phyloP scores from a whole-genome alignment of 2,797 vertebrate genomes.

The Pampus argenteus region DNA sequence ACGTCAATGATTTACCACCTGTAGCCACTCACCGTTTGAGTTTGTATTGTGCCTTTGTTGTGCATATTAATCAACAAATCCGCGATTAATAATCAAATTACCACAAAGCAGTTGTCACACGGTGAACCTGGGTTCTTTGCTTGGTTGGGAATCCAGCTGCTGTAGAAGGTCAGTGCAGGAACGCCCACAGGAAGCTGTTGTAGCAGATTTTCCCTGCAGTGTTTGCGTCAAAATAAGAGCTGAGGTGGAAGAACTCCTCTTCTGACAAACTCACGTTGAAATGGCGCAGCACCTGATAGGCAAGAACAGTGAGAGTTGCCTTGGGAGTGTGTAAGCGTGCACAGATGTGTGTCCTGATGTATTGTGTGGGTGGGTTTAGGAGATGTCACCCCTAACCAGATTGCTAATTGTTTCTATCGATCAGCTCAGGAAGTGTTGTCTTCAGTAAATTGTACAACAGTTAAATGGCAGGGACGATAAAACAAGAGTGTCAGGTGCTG shows the following conservation, averaged over 20 bases:
- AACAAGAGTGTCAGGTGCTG: constrained; percentile 45
- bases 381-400: constrained; percentile 22
- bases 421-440: constrained; percentile 23
- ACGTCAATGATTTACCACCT: no score
- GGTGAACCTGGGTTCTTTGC: not conserved
- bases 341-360: constrained; percentile 8
- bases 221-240: constrained; percentile 82
- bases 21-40: not conserved
- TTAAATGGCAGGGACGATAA: constrained; percentile 50
- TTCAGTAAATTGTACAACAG: constrained; percentile 19
- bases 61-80: not conserved
- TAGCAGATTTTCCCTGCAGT: constrained; percentile 82
- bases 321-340: not conserved
- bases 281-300: constrained; percentile 78
- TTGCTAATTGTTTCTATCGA: constrained; percentile 63
- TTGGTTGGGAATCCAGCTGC: not conserved
- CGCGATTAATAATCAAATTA: not conserved
- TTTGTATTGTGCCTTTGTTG: not conserved
- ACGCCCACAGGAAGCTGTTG: constrained; percentile 85
- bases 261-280: constrained; percentile 79
- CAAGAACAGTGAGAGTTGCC: constrained; percentile 4
- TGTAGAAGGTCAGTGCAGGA: constrained; percentile 71
- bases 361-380: constrained; percentile 10
- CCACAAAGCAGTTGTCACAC: not conserved
- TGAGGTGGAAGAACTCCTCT: constrained; percentile 84